These are phyloP conservation scores for Coronaproctus castanopsis DNA, from an alignment of 2,888 invertebrate species.

Conservation along the genomic window DNA sequence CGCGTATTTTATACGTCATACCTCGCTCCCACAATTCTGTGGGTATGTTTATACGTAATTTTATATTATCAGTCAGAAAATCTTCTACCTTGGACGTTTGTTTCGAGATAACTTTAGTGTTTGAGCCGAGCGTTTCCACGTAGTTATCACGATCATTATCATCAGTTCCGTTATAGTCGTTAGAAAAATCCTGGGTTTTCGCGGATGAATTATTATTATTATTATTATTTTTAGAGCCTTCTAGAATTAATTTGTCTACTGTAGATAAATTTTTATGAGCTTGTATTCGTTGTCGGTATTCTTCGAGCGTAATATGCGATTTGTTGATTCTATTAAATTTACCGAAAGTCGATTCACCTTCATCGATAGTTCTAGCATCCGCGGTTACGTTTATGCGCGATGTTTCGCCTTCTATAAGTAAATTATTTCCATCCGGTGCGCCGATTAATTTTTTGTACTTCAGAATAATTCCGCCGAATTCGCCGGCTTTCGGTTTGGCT, in stretches of 20 bases:
- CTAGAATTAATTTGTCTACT: not conserved
- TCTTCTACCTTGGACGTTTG: no score
- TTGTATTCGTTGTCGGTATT: not conserved
- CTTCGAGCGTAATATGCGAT: not conserved
- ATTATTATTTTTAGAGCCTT: no score
- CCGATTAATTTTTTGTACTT: not conserved
- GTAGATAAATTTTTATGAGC: not conserved
- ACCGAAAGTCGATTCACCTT: not conserved
- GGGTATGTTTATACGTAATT: constrained; percentile 33
- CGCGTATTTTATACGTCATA: constrained; percentile 49
- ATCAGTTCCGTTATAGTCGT: no score
- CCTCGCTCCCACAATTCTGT: constrained; percentile 38
- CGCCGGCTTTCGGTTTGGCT: not conserved
- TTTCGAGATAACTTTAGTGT: no score
- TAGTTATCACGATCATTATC: no score
- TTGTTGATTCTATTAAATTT: not conserved
- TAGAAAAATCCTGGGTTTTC: no score
- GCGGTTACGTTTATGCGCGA: not conserved
- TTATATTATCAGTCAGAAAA: not conserved
- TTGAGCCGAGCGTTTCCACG: no score
- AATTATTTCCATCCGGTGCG: not conserved
- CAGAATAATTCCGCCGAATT: not conserved
- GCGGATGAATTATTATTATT: no score
- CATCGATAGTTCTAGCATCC: not conserved
- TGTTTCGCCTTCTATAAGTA: not conserved